A percentile compares a stretch with the other conserved stretches of the same genome.
phyloP scores from a whole-genome alignment of 2,113 vertebrate species.

The Stomatorhinus ivindoensis region DNA sequence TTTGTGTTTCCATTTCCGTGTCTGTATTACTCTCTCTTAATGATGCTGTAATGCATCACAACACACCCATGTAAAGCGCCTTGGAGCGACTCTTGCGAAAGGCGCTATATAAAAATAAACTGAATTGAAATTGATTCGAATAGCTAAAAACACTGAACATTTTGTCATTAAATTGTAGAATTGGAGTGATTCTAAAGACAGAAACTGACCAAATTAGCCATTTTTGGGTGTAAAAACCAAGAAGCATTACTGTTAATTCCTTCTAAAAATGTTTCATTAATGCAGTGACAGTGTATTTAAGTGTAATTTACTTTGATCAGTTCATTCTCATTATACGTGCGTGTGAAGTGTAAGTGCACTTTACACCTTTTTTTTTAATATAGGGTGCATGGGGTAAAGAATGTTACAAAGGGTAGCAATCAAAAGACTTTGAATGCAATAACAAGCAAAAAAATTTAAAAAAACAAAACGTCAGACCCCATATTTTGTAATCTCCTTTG shows the following conservation, averaged over 20 bases:
- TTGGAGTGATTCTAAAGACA: background rate
- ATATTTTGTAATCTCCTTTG: background rate
- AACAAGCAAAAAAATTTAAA: background rate
- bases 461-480: background rate
- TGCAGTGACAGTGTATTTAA: background rate
- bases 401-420: background rate
- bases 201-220: background rate
- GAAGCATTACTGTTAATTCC: background rate
- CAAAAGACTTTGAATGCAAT: background rate
- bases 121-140: too few relatives aligned
- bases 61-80: too few relatives aligned
- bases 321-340: background rate
- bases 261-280: background rate
- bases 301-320: background rate
- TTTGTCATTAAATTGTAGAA: too few relatives aligned
- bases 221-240: background rate
- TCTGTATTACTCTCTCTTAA: too few relatives aligned
- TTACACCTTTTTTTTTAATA: background rate
- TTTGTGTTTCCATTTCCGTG: too few relatives aligned
- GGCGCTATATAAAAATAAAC: too few relatives aligned
- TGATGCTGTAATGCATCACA: too few relatives aligned
- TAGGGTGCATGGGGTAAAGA: background rate
- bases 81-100: too few relatives aligned
- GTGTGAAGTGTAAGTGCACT: background rate
- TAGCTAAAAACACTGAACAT: too few relatives aligned